Evolutionary conservation across 2,888 invertebrate species (phyloP).

Genomic region (Papilio gigon): DNA sequence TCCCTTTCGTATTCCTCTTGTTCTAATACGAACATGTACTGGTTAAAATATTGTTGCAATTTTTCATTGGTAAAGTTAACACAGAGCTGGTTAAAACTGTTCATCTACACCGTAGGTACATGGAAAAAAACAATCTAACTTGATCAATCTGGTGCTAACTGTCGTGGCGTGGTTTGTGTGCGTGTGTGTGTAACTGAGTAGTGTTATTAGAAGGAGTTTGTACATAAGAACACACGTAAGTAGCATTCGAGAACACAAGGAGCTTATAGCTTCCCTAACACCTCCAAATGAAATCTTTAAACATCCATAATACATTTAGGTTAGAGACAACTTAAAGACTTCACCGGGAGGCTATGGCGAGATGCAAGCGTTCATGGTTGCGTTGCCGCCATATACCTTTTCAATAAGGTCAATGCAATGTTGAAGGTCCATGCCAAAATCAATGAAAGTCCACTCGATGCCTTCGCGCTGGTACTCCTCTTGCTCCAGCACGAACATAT

Average conservation of each 20-base stretch:
- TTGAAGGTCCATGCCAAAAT: slow-evolving; percentile 98
- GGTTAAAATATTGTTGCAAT: slow-evolving; percentile 97
- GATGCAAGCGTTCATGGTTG: slow-evolving; percentile 79
- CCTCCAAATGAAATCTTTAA: slow-evolving; percentile 60
- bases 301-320: slow-evolving; percentile 42
- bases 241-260: slow-evolving; percentile 59
- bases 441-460: slow-evolving; percentile 97
- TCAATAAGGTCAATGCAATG: slow-evolving; percentile 98
- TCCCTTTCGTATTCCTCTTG: slow-evolving; percentile 97
- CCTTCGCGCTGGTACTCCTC: slow-evolving; percentile 97
- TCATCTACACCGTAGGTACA: slow-evolving; percentile 85
- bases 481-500: slow-evolving; percentile 99
- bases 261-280: slow-evolving; percentile 68
- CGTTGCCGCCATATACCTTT: slow-evolving; percentile 88
- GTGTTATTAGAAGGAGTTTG: slow-evolving; percentile 51
- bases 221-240: slow-evolving; percentile 56
- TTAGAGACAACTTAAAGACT: slow-evolving; percentile 47
- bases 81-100: slow-evolving; percentile 97
- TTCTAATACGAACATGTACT: slow-evolving; percentile 97
- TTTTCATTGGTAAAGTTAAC: slow-evolving; percentile 98
- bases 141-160: slow-evolving; percentile 44
- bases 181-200: slow-evolving; percentile 51
- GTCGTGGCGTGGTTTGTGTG: slow-evolving; percentile 46
- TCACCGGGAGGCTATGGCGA: slow-evolving; percentile 72
- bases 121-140: slow-evolving; percentile 64